These are phyloP conservation scores for Drosophila seclusa DNA, from an alignment of 2,888 invertebrate species.

Conservation along the genomic window DNA sequence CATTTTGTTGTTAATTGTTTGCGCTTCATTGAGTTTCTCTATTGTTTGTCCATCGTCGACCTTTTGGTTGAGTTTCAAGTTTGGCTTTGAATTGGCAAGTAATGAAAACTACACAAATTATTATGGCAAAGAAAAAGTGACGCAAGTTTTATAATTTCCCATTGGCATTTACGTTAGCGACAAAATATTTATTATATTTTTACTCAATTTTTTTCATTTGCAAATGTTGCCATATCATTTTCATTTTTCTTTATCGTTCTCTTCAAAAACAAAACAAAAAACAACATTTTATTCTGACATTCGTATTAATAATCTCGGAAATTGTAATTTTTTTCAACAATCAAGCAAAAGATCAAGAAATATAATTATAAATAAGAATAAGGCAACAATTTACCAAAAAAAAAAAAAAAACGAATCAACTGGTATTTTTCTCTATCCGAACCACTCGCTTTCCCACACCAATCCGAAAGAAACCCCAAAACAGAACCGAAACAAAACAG, in stretches of 20 bases:
- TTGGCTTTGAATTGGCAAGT: slow-evolving; percentile 74
- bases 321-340: slow-evolving; percentile 35
- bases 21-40: slow-evolving; percentile 57
- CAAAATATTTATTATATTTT: neutral
- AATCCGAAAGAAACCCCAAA: slow-evolving; percentile 44
- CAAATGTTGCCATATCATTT: neutral
- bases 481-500: slow-evolving; percentile 40
- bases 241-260: slow-evolving; percentile 9
- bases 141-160: slow-evolving; percentile 35
- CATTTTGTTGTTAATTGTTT: slow-evolving; percentile 62
- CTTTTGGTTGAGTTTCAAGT: slow-evolving; percentile 61
- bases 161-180: slow-evolving; percentile 22
- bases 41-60: slow-evolving; percentile 33
- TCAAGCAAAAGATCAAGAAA: slow-evolving; percentile 31
- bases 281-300: slow-evolving; percentile 1
- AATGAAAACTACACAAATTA: slow-evolving; percentile 15
- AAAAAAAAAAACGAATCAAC: slow-evolving; percentile 26
- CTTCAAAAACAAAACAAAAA: neutral
- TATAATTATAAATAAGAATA: slow-evolving; percentile 30
- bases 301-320: slow-evolving; percentile 32
- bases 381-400: slow-evolving; percentile 39
- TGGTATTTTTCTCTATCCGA: slow-evolving; percentile 66
- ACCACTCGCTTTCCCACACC: slow-evolving; percentile 48
- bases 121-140: slow-evolving; percentile 30
- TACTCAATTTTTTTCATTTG: slow-evolving; percentile 1